Evolutionary conservation across 2,888 invertebrate species (phyloP).

Genomic region (Apoda limacodes): DNA sequence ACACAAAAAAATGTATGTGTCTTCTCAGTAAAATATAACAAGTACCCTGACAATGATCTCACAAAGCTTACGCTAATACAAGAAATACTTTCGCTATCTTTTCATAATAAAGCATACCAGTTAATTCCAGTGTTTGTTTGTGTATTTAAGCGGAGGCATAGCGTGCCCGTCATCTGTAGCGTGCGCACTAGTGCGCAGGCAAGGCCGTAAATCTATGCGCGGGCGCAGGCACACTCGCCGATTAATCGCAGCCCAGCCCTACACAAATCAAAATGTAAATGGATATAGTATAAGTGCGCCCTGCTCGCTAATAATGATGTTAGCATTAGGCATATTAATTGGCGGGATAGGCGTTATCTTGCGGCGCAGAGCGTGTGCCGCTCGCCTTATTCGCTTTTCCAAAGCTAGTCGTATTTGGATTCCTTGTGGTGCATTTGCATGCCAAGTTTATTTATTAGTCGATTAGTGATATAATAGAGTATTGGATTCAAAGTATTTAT

Average conservation of each 20-base stretch:
- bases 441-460: no score
- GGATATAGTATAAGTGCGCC: constrained; percentile 67
- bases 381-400: no score
- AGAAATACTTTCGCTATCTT: no score
- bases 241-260: constrained; percentile 60
- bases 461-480: no score
- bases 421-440: no score
- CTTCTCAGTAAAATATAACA: no score
- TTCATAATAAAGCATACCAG: no score
- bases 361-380: constrained; percentile 39
- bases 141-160: constrained; percentile 5
- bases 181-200: constrained; percentile 26
- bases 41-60: no score
- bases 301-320: constrained; percentile 68
- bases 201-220: constrained; percentile 52
- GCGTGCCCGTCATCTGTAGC: constrained; percentile 23
- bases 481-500: no score
- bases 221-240: constrained; percentile 42
- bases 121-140: background rate
- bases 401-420: no score
- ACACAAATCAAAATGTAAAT: constrained; percentile 70
- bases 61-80: no score
- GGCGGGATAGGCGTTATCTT: constrained; percentile 60
- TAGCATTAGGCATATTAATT: constrained; percentile 71
- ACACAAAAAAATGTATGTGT: no score